Evolutionary conservation across 2,797 vertebrate species (phyloP), one percentile per base, ranked within the genome.

Genomic region (Sebastes melanostomus): DNA sequence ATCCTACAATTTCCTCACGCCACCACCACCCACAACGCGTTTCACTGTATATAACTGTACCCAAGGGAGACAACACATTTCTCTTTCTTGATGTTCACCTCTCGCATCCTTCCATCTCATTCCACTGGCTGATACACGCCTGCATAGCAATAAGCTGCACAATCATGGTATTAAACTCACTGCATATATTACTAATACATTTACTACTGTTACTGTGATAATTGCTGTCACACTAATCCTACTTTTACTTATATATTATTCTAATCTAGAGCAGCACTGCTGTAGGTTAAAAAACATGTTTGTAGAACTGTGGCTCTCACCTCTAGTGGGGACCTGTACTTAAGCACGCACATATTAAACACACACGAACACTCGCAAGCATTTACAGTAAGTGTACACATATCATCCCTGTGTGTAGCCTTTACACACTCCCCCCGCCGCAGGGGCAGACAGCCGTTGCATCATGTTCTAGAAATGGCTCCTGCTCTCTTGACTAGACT

Each of bases 391-490:
- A 56, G 58, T 24, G 36, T 29, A 60, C 66, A 66, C 61, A n/a
- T 27, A 80, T 82, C 66, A 16, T 38, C 56, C 38, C 50, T 58
- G 20, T 60, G 75, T 66, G 55, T 52, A 42, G 55, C 55, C 62
- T 59, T 14, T 65, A 55, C 50, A 63, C 32, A 27, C 78, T 3
- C 52, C 6, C 59, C 18, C 50, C 2, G 20, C 66, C 16, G 34
- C 55, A 72, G 46, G 38, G 66, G 34, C 61, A 68, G 69, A 50
- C 71, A 82, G 54, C 56, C 65, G 58, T 88, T 89, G 87, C 90
- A 82, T 91, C 93, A 92, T 80, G 66, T 88, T 87, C 84, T 83
- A 85, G 82, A 91, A 92, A 89, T 36, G 77, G 82, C 89, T 83
- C 72, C 78, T 68, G 82, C 84, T 88, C 84, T 77, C 82, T 82